Conservation (phyloP, 2,888 invertebrate genomes). For the Magallana nippona region DNA sequence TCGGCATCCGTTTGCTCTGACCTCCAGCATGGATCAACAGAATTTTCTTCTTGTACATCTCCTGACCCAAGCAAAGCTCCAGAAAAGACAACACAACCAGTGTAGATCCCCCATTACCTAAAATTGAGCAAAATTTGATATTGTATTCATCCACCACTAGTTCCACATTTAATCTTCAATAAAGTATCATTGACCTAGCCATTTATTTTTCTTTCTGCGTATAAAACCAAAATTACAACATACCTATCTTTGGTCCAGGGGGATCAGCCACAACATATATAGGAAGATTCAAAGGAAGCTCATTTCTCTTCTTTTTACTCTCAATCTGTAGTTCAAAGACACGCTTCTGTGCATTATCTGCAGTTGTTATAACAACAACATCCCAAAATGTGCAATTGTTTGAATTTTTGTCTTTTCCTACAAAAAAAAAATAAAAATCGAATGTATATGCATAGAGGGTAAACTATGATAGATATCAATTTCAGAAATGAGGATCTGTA, state of each 20-base stretch:
- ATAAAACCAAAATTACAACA: neutral
- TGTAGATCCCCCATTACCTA: conserved; percentile 81
- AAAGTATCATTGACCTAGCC: neutral
- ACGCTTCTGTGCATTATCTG: conserved; percentile 78
- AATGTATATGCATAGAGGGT: too few species aligned
- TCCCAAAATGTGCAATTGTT: conserved; percentile 77
- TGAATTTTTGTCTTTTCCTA: conserved; percentile 44
- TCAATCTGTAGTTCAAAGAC: conserved; percentile 78
- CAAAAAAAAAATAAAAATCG: neutral
- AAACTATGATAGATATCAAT: too few species aligned
- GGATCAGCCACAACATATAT: conserved; percentile 79
- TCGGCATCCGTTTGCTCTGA: conserved; percentile 81
- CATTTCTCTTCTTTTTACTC: conserved; percentile 70
- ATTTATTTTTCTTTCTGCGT: too few species aligned
- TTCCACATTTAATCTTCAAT: too few species aligned
- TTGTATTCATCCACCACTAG: neutral
- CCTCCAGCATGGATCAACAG: conserved; percentile 81
- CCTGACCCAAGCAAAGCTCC: conserved; percentile 68
- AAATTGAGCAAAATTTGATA: conserved; percentile 38
- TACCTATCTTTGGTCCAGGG: conserved; percentile 79
- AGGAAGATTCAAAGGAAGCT: conserved; percentile 76
- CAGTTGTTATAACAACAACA: conserved; percentile 79
- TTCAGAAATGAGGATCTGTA: too few species aligned
- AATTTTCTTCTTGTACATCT: conserved; percentile 71
- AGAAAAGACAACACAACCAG: conserved; percentile 76